Evolutionary conservation across 2,888 invertebrate genomes (phyloP).

Genomic region (Mythimna ferrago): DNA sequence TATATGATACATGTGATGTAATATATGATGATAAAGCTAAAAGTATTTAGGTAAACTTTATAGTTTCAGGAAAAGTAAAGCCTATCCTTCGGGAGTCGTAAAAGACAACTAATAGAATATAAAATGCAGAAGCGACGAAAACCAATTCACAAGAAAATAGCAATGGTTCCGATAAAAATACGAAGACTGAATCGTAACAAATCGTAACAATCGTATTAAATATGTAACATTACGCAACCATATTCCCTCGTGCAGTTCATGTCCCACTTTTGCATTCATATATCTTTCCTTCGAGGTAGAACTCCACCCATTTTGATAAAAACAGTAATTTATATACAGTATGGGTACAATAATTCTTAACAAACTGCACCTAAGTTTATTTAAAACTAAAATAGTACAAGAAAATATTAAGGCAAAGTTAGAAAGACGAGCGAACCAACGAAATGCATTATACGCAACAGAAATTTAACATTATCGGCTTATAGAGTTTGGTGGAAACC

Average conservation of each 20-base stretch:
- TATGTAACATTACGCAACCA: slow-evolving; percentile 6
- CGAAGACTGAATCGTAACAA: not conserved
- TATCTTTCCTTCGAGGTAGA: slow-evolving; percentile 20
- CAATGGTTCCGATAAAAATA: not conserved
- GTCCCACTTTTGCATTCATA: slow-evolving; percentile 23
- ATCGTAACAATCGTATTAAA: not conserved
- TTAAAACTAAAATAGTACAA: slow-evolving; percentile 50
- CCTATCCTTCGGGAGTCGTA: not conserved
- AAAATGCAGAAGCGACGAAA: not conserved
- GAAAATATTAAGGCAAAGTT: slow-evolving; percentile 56
- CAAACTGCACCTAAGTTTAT: slow-evolving; percentile 45
- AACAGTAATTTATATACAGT: slow-evolving; percentile 40
- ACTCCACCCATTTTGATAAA: slow-evolving; percentile 36
- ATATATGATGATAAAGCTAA: not conserved
- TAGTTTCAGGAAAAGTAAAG: not conserved
- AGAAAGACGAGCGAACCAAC: slow-evolving; percentile 40
- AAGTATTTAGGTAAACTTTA: not conserved
- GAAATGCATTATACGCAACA: slow-evolving; percentile 65
- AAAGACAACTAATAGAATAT: not conserved
- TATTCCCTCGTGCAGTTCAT: not conserved
- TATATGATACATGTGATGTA: not conserved
- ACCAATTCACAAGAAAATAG: not conserved
- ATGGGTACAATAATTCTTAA: slow-evolving; percentile 44
- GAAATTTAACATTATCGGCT: slow-evolving; percentile 66
- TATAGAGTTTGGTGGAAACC: slow-evolving; percentile 61